A percentile compares a stretch with the other conserved stretches of the same genome.
These are phyloP conservation scores for Drosophila ohnishii DNA, from an alignment of 1,140 invertebrate species.

Conservation along the genomic window DNA sequence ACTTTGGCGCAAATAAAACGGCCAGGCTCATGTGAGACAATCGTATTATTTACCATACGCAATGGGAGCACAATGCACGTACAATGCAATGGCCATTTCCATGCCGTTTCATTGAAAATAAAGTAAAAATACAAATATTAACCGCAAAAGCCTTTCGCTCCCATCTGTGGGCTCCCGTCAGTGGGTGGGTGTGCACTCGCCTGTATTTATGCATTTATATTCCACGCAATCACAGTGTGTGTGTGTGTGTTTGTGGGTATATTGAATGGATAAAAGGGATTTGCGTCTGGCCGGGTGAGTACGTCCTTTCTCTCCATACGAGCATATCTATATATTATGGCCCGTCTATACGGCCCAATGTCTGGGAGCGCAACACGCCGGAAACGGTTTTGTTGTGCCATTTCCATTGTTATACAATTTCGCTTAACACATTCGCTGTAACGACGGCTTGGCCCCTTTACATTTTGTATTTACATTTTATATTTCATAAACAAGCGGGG, in stretches of 20 bases:
- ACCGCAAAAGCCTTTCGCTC: conserved; percentile 64
- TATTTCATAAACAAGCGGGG: conserved; percentile 53
- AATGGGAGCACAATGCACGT: conserved; percentile 46
- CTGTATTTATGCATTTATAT: conserved; percentile 63
- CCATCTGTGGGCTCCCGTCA: conserved; percentile 28
- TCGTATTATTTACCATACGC: conserved; percentile 62
- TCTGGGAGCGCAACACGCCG: conserved; percentile 53
- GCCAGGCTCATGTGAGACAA: conserved; percentile 54
- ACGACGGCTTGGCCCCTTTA: conserved; percentile 26
- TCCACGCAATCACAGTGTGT: conserved; percentile 38
- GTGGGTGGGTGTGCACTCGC: conserved; percentile 45
- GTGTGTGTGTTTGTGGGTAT: conserved; percentile 51
- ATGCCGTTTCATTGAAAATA: conserved; percentile 72
- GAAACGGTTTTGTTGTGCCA: conserved; percentile 59
- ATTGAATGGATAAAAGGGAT: conserved; percentile 76
- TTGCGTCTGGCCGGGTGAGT: conserved; percentile 54
- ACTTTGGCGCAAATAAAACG: conserved; percentile 55
- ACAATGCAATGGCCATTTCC: conserved; percentile 63
- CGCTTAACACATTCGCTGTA: conserved; percentile 48
- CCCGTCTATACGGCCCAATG: conserved; percentile 26
- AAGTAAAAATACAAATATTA: conserved; percentile 72
- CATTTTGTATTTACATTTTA: conserved; percentile 44
- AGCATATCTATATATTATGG: conserved; percentile 8
- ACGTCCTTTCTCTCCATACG: neutral
- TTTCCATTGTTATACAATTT: conserved; percentile 64